phyloP scores from a whole-genome alignment of 2,797 vertebrate species.

The Acanthopagrus latus region DNA sequence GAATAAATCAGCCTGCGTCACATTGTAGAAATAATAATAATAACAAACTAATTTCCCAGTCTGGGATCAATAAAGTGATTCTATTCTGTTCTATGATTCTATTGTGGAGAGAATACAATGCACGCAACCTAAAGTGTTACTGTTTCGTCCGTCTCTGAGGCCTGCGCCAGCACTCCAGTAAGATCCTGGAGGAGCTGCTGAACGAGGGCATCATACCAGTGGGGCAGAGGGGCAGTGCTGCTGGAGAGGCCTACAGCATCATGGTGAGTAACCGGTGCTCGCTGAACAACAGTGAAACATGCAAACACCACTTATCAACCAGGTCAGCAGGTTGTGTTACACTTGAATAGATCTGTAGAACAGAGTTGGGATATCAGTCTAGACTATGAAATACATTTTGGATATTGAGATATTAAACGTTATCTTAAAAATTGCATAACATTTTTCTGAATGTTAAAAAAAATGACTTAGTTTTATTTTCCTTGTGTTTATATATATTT shows the following conservation, averaged over 20 bases:
- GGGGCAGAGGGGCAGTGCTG: slow-evolving; percentile 63
- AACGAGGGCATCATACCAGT: slow-evolving; percentile 89
- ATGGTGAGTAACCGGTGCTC: slow-evolving; percentile 78
- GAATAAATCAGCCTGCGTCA: background rate
- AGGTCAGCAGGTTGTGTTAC: background rate
- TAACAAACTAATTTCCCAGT: no score
- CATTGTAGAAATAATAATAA: no score
- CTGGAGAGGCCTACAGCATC: slow-evolving; percentile 84
- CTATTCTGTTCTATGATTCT: no score
- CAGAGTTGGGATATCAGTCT: background rate
- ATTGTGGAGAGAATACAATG: background rate
- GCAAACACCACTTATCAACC: background rate
- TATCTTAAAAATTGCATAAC: background rate
- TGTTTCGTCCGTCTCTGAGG: slow-evolving; percentile 5
- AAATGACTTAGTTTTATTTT: background rate
- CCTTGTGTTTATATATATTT: background rate
- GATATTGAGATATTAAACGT: background rate
- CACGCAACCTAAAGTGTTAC: background rate
- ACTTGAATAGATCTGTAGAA: background rate
- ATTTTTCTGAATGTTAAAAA: background rate
- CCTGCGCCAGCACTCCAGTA: slow-evolving; percentile 83
- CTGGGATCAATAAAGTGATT: no score
- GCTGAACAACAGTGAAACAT: no score
- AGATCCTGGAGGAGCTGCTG: slow-evolving; percentile 90
- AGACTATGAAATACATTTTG: background rate